Conservation (phyloP, 2,888 invertebrate genomes). For the Ryuthela nishihirai region DNA sequence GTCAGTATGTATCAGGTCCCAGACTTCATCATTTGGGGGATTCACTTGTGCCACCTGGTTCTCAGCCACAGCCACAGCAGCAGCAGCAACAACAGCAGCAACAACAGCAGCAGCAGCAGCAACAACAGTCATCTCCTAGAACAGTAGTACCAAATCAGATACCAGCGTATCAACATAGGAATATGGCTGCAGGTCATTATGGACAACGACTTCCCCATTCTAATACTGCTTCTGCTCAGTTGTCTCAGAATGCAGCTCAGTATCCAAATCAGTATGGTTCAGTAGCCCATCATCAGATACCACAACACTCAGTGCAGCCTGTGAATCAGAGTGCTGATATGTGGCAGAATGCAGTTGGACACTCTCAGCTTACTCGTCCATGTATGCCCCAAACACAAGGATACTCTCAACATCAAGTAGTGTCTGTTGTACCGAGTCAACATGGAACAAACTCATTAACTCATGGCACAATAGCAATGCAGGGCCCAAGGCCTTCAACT, state of each 20-base stretch:
- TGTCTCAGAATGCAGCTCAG: slow-evolving; percentile 34
- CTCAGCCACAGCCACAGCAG: slow-evolving; percentile 13
- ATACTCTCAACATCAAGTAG: slow-evolving; percentile 36
- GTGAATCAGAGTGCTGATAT: slow-evolving; percentile 33
- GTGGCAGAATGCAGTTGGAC: slow-evolving; percentile 35
- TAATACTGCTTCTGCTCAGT: slow-evolving; percentile 25
- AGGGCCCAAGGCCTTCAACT: slow-evolving; percentile 27
- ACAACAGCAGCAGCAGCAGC: slow-evolving; percentile 1
- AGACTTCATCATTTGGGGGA: slow-evolving; percentile 37
- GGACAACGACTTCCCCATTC: slow-evolving; percentile 36
- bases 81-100: background rate
- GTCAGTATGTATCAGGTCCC: slow-evolving; percentile 35
- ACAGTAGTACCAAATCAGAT: slow-evolving; percentile 31
- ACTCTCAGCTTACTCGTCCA: slow-evolving; percentile 34
- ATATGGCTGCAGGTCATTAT: slow-evolving; percentile 27
- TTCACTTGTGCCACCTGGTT: slow-evolving; percentile 23
- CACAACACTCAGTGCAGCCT: slow-evolving; percentile 25
- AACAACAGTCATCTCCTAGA: slow-evolving; percentile 27
- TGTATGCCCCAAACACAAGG: slow-evolving; percentile 24
- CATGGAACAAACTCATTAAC: slow-evolving; percentile 20
- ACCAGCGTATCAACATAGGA: slow-evolving; percentile 25
- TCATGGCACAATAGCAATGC: slow-evolving; percentile 25
- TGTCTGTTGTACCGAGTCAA: slow-evolving; percentile 22
- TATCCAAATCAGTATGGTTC: slow-evolving; percentile 34
- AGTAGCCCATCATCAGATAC: slow-evolving; percentile 24